Percentiles rank a stretch among this genome's conserved stretches.
Evolutionary conservation across 2,888 invertebrate species (phyloP).

Genomic region (Fissipunctia ypsillon): DNA sequence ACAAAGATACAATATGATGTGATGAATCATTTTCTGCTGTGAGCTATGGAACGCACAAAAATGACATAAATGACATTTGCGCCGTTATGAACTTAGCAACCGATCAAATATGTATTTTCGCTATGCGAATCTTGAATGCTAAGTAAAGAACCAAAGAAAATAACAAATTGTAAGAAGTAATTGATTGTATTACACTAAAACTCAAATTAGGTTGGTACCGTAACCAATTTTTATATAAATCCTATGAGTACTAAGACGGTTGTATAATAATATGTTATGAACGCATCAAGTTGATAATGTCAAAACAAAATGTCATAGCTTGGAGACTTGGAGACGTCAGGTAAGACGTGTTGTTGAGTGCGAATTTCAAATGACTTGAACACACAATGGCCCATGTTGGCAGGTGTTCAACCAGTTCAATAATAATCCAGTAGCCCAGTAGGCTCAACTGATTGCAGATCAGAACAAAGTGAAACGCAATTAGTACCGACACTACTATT

Average conservation of each 20-base stretch:
- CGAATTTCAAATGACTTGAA: constrained; percentile 21
- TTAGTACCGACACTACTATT: background rate
- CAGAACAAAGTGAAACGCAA: background rate
- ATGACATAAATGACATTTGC: constrained; percentile 37
- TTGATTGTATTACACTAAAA: background rate
- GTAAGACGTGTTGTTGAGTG: background rate
- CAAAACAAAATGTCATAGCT: constrained; percentile 24
- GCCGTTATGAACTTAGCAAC: background rate
- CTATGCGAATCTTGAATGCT: background rate
- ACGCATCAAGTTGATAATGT: constrained; percentile 25
- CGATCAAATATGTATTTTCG: background rate
- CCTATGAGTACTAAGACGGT: too few relatives aligned
- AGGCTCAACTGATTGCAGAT: background rate
- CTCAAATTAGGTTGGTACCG: background rate
- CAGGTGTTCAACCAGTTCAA: background rate
- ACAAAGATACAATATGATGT: constrained; percentile 15
- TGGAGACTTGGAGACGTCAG: background rate
- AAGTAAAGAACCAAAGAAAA: background rate
- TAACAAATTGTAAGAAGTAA: background rate
- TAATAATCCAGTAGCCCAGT: background rate
- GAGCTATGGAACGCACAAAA: constrained; percentile 25
- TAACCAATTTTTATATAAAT: background rate
- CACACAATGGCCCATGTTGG: background rate
- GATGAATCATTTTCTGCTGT: background rate
- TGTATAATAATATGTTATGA: background rate